These are phyloP conservation scores for Tupaia tana DNA, from an alignment of 2,113 vertebrate genomes.

Conservation along the genomic window DNA sequence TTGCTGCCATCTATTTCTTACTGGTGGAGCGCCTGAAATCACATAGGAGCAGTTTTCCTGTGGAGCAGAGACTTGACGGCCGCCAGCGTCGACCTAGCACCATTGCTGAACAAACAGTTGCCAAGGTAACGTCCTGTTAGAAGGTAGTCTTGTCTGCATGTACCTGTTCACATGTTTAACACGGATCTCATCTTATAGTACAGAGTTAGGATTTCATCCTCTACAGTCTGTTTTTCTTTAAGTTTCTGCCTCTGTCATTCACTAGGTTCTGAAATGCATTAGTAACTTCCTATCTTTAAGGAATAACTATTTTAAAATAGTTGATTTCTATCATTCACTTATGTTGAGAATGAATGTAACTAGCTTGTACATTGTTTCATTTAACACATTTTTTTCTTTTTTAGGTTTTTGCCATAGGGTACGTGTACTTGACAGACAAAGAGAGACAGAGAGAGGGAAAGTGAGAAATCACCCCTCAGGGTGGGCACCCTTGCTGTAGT, in stretches of 20 bases:
- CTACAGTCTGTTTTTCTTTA: not conserved
- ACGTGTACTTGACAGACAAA: no score
- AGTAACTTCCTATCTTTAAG: constrained; percentile 31
- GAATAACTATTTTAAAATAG: constrained; percentile 45
- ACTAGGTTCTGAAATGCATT: constrained; percentile 21
- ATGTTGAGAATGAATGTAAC: constrained; percentile 1
- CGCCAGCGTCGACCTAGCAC: constrained; percentile 96
- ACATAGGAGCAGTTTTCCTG: constrained; percentile 97
- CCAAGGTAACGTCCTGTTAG: constrained; percentile 90
- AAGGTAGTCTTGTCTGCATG: not conserved
- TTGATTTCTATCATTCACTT: constrained; percentile 12
- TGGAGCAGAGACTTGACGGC: constrained; percentile 95
- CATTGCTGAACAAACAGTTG: constrained; percentile 95
- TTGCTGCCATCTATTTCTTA: constrained; percentile 98
- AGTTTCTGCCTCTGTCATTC: constrained; percentile 11
- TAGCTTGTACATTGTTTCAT: not conserved
- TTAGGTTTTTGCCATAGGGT: no score
- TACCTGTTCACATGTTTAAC: constrained; percentile 43
- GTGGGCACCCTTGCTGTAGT: no score
- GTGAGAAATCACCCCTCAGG: no score
- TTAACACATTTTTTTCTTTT: not conserved
- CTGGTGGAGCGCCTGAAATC: constrained; percentile 97
- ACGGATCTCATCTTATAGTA: constrained; percentile 29
- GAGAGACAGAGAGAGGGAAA: no score
- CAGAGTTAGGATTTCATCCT: constrained; percentile 43